Evolutionary conservation across 2,888 invertebrate genomes (phyloP).

Genomic region (Mythimna ferrago): DNA sequence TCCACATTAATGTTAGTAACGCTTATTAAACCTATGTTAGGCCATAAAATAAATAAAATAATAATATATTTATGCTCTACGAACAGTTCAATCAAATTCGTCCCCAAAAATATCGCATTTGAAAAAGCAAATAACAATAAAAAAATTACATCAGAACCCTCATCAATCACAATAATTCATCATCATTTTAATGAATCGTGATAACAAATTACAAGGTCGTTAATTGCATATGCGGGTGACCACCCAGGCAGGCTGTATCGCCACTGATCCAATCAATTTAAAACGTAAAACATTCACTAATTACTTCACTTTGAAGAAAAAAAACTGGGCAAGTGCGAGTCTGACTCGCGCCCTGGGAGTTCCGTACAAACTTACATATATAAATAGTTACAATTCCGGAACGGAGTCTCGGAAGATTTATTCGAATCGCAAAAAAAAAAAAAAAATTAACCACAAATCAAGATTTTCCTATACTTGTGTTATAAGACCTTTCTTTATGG

Average conservation of each 20-base stretch:
- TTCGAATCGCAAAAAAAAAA: too few species aligned
- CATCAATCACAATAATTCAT: conserved; percentile 60
- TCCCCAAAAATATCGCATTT: conserved; percentile 4
- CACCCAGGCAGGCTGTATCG: conserved; percentile 55
- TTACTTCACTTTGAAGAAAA: conserved; percentile 45
- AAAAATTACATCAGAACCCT: background rate
- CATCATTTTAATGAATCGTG: conserved; percentile 53
- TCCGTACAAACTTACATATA: too few species aligned
- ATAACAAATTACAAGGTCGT: conserved; percentile 66
- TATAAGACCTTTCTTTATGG: too few species aligned
- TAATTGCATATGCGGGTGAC: conserved; percentile 78
- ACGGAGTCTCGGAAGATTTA: too few species aligned
- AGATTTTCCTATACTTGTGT: too few species aligned
- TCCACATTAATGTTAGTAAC: too few species aligned
- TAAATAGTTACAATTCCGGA: too few species aligned
- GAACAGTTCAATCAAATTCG: conserved; percentile 5
- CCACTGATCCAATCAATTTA: conserved; percentile 64
- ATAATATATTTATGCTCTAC: too few species aligned
- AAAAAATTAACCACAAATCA: too few species aligned
- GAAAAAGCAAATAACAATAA: conserved; percentile 30
- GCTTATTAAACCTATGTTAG: too few species aligned
- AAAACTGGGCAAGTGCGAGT: background rate
- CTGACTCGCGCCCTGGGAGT: too few species aligned
- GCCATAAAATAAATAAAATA: too few species aligned
- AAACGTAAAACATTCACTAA: conserved; percentile 55